A percentile compares a stretch with the other conserved stretches of the same genome.
phyloP scores from a whole-genome alignment of 2,888 invertebrate genomes.

The Coelinius sp. region DNA sequence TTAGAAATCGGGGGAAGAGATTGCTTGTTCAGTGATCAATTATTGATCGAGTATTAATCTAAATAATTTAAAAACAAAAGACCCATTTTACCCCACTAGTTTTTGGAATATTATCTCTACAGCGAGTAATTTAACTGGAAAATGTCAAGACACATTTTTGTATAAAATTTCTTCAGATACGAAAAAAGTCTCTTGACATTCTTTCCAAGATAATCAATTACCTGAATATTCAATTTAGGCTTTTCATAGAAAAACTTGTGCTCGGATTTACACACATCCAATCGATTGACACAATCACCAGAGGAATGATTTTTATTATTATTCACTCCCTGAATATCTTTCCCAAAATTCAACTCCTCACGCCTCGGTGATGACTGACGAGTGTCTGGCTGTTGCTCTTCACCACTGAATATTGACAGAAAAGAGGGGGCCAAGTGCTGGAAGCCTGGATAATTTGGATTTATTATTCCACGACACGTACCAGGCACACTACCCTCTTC shows the following conservation, averaged over 20 bases:
- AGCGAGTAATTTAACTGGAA: too few species aligned
- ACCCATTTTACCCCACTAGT: too few species aligned
- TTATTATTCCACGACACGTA: slow-evolving; percentile 81
- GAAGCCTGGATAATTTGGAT: slow-evolving; percentile 88
- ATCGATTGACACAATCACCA: slow-evolving; percentile 72
- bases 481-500: slow-evolving; percentile 65
- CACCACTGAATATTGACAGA: slow-evolving; percentile 70
- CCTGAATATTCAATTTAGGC: slow-evolving; percentile 73
- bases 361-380: slow-evolving; percentile 73
- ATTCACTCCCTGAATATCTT: slow-evolving; percentile 70
- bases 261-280: slow-evolving; percentile 72
- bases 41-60: too few species aligned
- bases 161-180: slow-evolving; percentile 40
- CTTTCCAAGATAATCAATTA: too few species aligned
- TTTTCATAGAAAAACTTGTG: slow-evolving; percentile 75
- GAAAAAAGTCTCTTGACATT: too few species aligned
- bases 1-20: slow-evolving; percentile 4
- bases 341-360: slow-evolving; percentile 70
- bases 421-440: slow-evolving; percentile 79
- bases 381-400: slow-evolving; percentile 71
- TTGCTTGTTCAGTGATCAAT: not conserved
- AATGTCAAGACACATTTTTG: slow-evolving; percentile 46
- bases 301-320: slow-evolving; percentile 58
- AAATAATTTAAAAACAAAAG: too few species aligned
- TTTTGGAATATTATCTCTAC: too few species aligned